phyloP scores from a whole-genome alignment of 2,113 vertebrate species.

The Vulpes vulpes region DNA sequence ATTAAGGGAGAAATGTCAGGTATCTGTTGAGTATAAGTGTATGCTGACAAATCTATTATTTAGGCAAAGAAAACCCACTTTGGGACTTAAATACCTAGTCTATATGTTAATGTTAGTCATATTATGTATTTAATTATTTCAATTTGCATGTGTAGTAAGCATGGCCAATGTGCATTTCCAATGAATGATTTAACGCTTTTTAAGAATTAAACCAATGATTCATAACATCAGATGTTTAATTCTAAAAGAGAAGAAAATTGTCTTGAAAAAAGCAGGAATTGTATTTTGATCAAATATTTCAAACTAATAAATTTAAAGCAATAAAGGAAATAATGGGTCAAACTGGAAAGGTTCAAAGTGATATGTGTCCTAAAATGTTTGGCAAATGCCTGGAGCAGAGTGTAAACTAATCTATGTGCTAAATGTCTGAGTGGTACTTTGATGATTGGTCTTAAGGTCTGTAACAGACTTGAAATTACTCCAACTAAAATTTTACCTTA shows the following conservation, averaged over 20 bases:
- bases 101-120: background rate
- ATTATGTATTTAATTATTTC: background rate
- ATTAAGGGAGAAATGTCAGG: background rate
- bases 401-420: background rate
- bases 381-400: background rate
- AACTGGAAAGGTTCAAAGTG: background rate
- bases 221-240: background rate
- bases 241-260: background rate
- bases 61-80: background rate
- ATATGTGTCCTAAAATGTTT: background rate
- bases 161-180: background rate
- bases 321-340: background rate
- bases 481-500: background rate
- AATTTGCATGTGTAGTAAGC: background rate
- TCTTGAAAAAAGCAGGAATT: background rate
- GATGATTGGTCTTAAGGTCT: background rate
- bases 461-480: background rate
- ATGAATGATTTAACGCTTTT: background rate
- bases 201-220: background rate
- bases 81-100: background rate
- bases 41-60: background rate
- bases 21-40: background rate
- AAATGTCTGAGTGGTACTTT: background rate
- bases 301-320: conserved; percentile 14
- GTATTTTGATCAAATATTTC: background rate